Percentiles rank a stretch among this genome's conserved stretches.
These are phyloP conservation scores for Galleria mellonella DNA, from an alignment of 1,140 invertebrate genomes.

Conservation along the genomic window DNA sequence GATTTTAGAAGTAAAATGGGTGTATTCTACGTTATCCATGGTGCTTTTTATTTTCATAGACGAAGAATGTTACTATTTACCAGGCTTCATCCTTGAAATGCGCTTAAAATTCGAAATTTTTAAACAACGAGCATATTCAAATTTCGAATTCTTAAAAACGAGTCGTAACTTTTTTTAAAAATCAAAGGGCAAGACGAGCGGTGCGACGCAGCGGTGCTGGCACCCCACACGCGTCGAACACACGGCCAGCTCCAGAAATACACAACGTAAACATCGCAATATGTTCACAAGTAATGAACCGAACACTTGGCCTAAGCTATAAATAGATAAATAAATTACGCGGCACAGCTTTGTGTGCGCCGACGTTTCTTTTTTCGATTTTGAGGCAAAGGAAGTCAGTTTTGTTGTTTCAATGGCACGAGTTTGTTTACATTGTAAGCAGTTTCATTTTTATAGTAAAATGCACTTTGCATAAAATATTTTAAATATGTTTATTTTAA, in stretches of 20 bases:
- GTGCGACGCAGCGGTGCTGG: constrained; percentile 8
- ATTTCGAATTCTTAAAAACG: not conserved
- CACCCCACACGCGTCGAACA: constrained; percentile 55
- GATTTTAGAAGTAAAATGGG: no score
- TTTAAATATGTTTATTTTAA: not conserved
- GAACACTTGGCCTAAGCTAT: constrained; percentile 59
- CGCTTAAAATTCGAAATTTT: no score
- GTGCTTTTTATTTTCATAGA: no score
- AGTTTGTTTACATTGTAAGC: constrained; percentile 10
- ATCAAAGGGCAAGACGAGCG: constrained; percentile 15
- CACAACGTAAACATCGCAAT: constrained; percentile 61
- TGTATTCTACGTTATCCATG: no score
- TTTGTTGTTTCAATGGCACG: constrained; percentile 6
- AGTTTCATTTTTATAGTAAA: not conserved
- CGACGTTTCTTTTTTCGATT: constrained; percentile 13
- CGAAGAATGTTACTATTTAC: no score
- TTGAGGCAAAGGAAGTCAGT: constrained; percentile 9
- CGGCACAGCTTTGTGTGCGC: constrained; percentile 12
- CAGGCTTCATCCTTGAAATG: no score
- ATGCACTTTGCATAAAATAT: no score
- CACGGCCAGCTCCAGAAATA: constrained; percentile 63
- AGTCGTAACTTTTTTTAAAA: constrained; percentile 2
- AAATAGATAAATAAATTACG: constrained; percentile 62
- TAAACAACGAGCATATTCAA: no score
- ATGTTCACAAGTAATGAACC: constrained; percentile 58